Evolutionary conservation across 2,888 invertebrate species (phyloP).

Genomic region (Malthinus seriepunctatus): DNA sequence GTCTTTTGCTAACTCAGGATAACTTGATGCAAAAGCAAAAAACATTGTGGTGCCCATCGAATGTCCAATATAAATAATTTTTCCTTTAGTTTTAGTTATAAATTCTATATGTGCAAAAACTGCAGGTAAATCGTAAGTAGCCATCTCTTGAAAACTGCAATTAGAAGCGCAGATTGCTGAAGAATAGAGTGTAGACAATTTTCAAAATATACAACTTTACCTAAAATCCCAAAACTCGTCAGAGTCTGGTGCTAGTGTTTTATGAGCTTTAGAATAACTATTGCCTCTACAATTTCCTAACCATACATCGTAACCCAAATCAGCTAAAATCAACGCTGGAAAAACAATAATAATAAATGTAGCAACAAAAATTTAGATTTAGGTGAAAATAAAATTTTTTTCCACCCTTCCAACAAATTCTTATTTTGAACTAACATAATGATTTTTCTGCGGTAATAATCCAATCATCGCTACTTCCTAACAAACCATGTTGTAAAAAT

Average conservation of each 20-base stretch:
- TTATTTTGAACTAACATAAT: slow-evolving; percentile 55
- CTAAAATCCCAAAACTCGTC: slow-evolving; percentile 70
- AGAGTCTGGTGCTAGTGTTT: slow-evolving; percentile 58
- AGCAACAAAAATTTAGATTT: too few species aligned
- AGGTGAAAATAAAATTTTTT: too few species aligned
- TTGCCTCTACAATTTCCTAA: slow-evolving; percentile 84
- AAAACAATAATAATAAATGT: too few species aligned
- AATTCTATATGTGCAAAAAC: slow-evolving; percentile 72
- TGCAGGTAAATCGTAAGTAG: slow-evolving; percentile 83
- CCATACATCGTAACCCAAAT: slow-evolving; percentile 79
- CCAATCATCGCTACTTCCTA: slow-evolving; percentile 80
- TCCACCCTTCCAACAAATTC: too few species aligned
- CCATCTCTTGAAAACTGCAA: slow-evolving; percentile 88
- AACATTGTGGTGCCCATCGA: slow-evolving; percentile 87
- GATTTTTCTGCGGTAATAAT: slow-evolving; percentile 69
- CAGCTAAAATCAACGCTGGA: slow-evolving; percentile 69
- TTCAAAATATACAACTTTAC: slow-evolving; percentile 41
- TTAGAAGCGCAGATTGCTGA: too few species aligned
- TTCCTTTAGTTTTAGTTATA: slow-evolving; percentile 55
- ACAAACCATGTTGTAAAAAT: slow-evolving; percentile 80
- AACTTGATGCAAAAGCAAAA: slow-evolving; percentile 70
- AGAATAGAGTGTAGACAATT: neutral
- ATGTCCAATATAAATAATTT: slow-evolving; percentile 81
- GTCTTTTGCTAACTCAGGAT: slow-evolving; percentile 67
- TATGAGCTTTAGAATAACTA: slow-evolving; percentile 71